Evolutionary conservation across 2,888 invertebrate genomes (phyloP), one percentile per base, ranked within the genome.

Genomic region (Drosophila imparisetae): DNA sequence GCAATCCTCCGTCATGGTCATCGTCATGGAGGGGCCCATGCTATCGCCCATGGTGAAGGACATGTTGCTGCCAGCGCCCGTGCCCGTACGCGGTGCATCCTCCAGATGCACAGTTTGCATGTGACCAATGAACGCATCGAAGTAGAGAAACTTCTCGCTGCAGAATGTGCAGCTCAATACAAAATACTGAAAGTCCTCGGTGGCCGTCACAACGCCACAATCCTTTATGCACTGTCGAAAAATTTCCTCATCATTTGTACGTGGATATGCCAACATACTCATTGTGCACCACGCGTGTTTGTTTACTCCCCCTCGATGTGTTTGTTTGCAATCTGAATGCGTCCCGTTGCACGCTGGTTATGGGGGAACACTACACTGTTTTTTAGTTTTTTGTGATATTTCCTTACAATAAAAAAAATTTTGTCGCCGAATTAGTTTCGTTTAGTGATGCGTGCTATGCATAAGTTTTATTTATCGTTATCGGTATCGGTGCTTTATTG

Each of bases 101-200:
- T 67, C 70, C 50, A 84, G 70, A 79, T 91, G 91, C 63, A 76
- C 79, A 0, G 91, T 91, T 66, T 92, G 92, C 84, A 91, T 91
- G 66, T 91, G 91, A 8, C 85, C 87, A 45, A 91, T 91, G 64
- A 92, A 91, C 27, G 91, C 91, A 82, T 91, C 91, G 59, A 91
- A 91, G 67, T 91, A 91, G 24, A 91, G 85, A 81, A 91, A 91
- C 74, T 91, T 92, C n/a, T 91, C 91, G 62, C 83, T 77, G 78
- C 91, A 91, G 42, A 85, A 81, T 6, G 85, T 76, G 53, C 91
- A 91, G 24, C 87, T 79, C 53, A 91, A 68, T 0, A 91, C 91
- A 54, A 91, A 91, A 68, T 86, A 92, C 76, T 92, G 91, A 70
- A 91, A 91, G 73, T 91, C 91, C 66, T 91, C 92, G 8, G 92